Percentiles rank a stretch among this genome's conserved stretches.
Conservation (phyloP, 1,140 invertebrate species). For the Yoshiicerus persimilis region DNA sequence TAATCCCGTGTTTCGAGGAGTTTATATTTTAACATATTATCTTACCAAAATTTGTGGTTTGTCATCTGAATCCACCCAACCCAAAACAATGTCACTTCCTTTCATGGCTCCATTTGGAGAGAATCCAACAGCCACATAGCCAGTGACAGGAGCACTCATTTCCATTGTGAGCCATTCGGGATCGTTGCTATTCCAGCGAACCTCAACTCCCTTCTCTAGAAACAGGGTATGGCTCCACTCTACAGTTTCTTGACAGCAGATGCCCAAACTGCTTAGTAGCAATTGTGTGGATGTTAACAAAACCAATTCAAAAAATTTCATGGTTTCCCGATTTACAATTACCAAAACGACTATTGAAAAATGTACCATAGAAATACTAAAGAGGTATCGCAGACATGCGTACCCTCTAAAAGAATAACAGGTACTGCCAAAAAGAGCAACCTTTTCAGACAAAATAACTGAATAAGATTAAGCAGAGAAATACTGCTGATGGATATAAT, state of each 20-base stretch:
- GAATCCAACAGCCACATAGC: slow-evolving; percentile 75
- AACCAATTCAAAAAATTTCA: neutral
- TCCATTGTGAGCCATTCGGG: slow-evolving; percentile 25
- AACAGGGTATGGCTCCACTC: slow-evolving; percentile 18
- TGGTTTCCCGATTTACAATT: too few relatives aligned
- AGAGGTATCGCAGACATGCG: too few relatives aligned
- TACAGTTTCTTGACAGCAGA: neutral
- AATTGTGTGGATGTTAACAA: neutral
- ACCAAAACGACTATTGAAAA: too few relatives aligned
- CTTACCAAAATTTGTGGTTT: slow-evolving; percentile 69
- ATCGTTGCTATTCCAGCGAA: slow-evolving; percentile 32
- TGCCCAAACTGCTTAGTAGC: neutral
- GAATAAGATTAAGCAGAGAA: too few relatives aligned
- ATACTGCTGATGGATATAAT: too few relatives aligned
- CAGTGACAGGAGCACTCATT: slow-evolving; percentile 61
- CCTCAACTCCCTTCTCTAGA: neutral
- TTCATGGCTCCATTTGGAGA: slow-evolving; percentile 70
- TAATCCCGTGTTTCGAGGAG: neutral
- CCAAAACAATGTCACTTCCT: slow-evolving; percentile 75
- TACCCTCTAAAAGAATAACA: too few relatives aligned
- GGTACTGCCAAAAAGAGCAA: too few relatives aligned
- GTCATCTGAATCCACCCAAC: slow-evolving; percentile 73
- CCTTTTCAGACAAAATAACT: too few relatives aligned
- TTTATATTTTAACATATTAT: slow-evolving; percentile 34
- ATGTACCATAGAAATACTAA: too few relatives aligned